Evolutionary conservation across 2,888 invertebrate species (phyloP).

Genomic region (Macaria notata): DNA sequence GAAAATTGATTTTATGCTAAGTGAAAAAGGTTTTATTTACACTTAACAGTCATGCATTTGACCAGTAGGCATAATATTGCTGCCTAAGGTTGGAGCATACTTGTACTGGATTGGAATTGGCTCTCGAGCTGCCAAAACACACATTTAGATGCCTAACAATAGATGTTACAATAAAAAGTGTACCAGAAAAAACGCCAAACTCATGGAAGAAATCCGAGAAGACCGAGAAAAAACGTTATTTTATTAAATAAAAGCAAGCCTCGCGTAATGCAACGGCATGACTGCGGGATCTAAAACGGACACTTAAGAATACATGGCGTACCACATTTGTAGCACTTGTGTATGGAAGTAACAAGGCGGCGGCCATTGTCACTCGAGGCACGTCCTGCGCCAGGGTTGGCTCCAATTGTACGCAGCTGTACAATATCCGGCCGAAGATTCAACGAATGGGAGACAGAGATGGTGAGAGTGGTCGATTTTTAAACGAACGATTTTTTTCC

Average conservation of each 20-base stretch:
- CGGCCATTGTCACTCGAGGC: constrained; percentile 52
- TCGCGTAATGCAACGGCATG: constrained; percentile 26
- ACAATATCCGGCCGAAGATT: background rate
- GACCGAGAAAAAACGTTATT: background rate
- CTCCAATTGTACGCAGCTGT: constrained; percentile 63
- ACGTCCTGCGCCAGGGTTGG: constrained; percentile 53
- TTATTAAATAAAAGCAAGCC: constrained; percentile 14
- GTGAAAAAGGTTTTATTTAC: no score
- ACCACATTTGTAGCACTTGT: constrained; percentile 45
- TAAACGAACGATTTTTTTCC: no score
- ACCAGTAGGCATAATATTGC: no score
- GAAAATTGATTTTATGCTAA: background rate
- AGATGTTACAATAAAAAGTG: no score
- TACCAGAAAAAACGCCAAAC: no score
- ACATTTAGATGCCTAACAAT: no score
- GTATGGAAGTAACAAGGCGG: constrained; percentile 46
- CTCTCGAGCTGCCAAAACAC: no score
- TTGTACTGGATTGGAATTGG: no score
- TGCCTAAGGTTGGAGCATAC: no score
- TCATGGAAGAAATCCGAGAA: no score
- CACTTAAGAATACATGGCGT: constrained; percentile 41
- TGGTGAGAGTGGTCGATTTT: background rate
- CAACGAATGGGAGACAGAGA: background rate
- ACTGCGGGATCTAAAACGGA: constrained; percentile 26
- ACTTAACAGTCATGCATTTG: no score